A percentile compares a stretch with the other conserved stretches of the same genome.
Evolutionary conservation across 1,140 invertebrate species (phyloP).

Genomic region (Grapholita molesta): DNA sequence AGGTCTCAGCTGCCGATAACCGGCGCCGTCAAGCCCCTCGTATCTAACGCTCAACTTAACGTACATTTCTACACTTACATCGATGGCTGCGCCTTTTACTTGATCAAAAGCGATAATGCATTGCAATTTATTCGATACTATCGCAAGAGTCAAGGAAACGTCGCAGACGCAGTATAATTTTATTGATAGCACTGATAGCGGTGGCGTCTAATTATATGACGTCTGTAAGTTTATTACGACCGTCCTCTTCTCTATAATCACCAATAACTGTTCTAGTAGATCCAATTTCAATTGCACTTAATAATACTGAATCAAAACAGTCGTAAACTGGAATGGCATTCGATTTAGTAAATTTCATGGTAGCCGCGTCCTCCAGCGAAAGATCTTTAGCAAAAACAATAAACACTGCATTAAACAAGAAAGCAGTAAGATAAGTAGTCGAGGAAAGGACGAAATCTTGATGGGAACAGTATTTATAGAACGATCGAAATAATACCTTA

Average conservation of each 20-base stretch:
- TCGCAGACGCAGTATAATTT: conserved; percentile 27
- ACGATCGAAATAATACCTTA: conserved; percentile 22
- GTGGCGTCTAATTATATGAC: conserved; percentile 19
- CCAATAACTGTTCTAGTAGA: conserved; percentile 5
- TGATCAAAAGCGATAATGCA: conserved; percentile 39
- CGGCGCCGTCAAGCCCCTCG: conserved; percentile 26
- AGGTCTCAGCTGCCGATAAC: conserved; percentile 24
- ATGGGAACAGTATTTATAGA: conserved; percentile 19
- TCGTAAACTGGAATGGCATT: conserved; percentile 10
- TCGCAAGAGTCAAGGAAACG: conserved; percentile 22
- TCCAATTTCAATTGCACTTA: conserved; percentile 14
- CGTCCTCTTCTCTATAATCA: conserved; percentile 1
- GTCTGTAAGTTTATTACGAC: conserved; percentile 9
- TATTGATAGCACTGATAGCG: conserved; percentile 27
- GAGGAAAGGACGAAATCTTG: conserved; percentile 36
- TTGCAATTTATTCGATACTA: conserved; percentile 35
- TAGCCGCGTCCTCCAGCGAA: conserved; percentile 15
- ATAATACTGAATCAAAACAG: conserved; percentile 10
- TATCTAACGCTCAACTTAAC: conserved; percentile 30
- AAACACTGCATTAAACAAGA: conserved; percentile 35
- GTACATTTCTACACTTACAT: conserved; percentile 35
- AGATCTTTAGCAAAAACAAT: conserved; percentile 37
- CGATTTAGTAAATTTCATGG: conserved; percentile 11
- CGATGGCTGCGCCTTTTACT: conserved; percentile 27
- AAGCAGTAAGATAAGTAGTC: conserved; percentile 33